Percentiles rank a stretch among this genome's conserved stretches.
These are phyloP conservation scores for Zophobas morio DNA, from an alignment of 1,140 invertebrate genomes.

Conservation along the genomic window DNA sequence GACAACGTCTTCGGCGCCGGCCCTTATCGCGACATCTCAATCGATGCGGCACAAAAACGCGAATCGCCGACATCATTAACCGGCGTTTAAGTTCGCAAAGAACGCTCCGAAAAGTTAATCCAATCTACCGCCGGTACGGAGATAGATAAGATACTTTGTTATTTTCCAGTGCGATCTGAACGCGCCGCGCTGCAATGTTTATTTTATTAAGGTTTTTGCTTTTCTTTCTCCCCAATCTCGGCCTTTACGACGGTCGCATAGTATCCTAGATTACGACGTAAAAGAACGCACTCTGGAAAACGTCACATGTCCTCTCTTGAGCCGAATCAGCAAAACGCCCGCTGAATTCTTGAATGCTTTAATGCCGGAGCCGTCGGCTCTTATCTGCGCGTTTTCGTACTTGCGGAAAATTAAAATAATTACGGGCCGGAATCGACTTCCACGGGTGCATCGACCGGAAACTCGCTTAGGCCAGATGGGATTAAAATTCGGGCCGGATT, in stretches of 20 bases:
- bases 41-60: constrained; percentile 17
- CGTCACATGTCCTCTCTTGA: constrained; percentile 39
- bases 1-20: neutral
- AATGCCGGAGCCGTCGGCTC: constrained; percentile 5
- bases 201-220: constrained; percentile 43
- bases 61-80: constrained; percentile 24
- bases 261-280: constrained; percentile 41
- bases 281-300: constrained; percentile 38
- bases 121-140: constrained; percentile 33
- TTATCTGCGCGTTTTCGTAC: constrained; percentile 7
- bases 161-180: constrained; percentile 42
- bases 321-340: constrained; percentile 35
- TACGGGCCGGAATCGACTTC: constrained; percentile 5
- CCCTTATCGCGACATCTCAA: constrained; percentile 23
- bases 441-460: neutral
- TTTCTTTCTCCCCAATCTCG: constrained; percentile 39
- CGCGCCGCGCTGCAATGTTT: constrained; percentile 33
- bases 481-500: too few species aligned
- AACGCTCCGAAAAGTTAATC: constrained; percentile 31
- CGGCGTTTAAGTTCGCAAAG: constrained; percentile 17
- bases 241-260: constrained; percentile 41
- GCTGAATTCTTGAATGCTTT: constrained; percentile 35
- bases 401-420: constrained; percentile 25
- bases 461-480: neutral
- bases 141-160: constrained; percentile 43